Percentiles rank a stretch among this genome's conserved stretches.
Evolutionary conservation across 2,113 vertebrate genomes (phyloP).

Genomic region (Sapajus apella): DNA sequence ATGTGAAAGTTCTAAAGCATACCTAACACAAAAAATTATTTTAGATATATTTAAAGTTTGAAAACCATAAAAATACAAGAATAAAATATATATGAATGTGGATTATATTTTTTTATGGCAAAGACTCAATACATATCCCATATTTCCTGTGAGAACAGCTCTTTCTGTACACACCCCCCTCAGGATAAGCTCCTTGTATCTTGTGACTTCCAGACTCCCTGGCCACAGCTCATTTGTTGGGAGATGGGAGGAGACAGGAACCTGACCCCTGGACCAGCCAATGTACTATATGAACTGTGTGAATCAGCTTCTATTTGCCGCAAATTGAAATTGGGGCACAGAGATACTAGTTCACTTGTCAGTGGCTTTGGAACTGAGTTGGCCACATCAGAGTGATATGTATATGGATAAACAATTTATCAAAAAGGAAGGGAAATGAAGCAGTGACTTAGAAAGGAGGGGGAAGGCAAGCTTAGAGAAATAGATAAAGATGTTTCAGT

Average conservation of each 20-base stretch:
- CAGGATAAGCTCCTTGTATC: not conserved
- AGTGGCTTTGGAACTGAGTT: not conserved
- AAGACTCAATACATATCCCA: not conserved
- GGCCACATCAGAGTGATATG: not conserved
- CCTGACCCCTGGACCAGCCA: not conserved
- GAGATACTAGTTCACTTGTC: not conserved
- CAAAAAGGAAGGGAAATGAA: not conserved
- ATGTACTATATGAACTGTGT: not conserved
- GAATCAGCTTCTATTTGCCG: not conserved
- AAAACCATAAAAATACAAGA: not conserved
- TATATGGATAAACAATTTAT: not conserved
- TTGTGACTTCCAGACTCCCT: not conserved
- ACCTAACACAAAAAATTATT: not conserved
- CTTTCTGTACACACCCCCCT: not conserved
- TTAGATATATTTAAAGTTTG: not conserved
- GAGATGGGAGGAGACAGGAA: fast-evolving
- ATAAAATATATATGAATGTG: not conserved
- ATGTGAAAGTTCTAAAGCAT: not conserved
- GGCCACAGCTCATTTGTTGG: not conserved
- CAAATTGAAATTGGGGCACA: not conserved
- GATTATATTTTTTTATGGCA: not conserved
- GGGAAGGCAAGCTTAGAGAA: not conserved
- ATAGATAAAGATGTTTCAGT: not conserved
- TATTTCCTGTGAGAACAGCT: not conserved
- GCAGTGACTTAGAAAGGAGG: not conserved